Base-by-base conservation (phyloP, 2,797 vertebrate genomes). In the Borostomias antarcticus region DNA sequence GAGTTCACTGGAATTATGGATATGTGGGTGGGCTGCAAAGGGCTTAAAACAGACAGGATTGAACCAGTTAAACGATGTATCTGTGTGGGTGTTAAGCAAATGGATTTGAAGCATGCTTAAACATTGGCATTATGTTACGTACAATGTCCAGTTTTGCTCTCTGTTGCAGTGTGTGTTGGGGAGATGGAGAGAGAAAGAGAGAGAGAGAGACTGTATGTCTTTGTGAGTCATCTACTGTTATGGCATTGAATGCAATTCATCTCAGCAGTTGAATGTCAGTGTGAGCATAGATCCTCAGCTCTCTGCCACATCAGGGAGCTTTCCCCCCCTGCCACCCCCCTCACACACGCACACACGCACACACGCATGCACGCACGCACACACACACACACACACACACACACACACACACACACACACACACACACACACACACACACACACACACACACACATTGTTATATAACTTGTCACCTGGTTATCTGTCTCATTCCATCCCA, bases 1-100 rank as follows among this genome's bases (percentile, higher is more conserved):
- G 40, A 37, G 32, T 23, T 58, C 19, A 58, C 21, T 37, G 4
- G 3, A 47, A 28, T 21, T 0, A 19, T 30, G 17, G 45, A 9
- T 78, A 78, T 74, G 90, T 91, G 82, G 88, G 89, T 70, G 87
- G 84, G 80, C 79, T 73, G 86, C 68, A 64, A 81, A 82, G 85
- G 69, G 61, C 70, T 75, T 67, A 45, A 69, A 77, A 61, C 68
- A 77, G 80, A 84, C 81, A 80, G 69, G 70, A 64, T 47, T 15
- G 19, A 50, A 19, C 2, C 19, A 9, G 28, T 88, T 87, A 74
- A n/a, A 51, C 32, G 8, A 76, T 87, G 85, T 65, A 57, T 71
- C 69, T 52, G 48, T 66, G 65, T 64, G 62, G 62, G 69, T 75
- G 70, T 80, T 54, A 51, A 23, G 64, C 63, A 70, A 67, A 64